phyloP scores from a whole-genome alignment of 2,888 invertebrate species.

The Tenthredo scrophulariae region DNA sequence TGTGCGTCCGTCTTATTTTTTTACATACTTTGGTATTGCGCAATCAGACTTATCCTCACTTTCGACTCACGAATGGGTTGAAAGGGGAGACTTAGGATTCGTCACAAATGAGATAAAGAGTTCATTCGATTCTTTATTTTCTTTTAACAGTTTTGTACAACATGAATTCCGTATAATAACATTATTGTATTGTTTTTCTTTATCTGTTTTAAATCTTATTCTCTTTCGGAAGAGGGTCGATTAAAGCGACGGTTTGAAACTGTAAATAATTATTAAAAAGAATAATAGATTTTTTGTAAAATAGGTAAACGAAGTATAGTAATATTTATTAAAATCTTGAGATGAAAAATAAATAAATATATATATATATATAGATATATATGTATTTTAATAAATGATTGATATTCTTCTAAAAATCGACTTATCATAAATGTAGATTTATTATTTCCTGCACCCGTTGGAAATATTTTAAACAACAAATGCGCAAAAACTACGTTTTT shows the following conservation, averaged over 20 bases:
- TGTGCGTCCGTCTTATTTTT: not conserved
- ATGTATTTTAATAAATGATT: constrained; percentile 47
- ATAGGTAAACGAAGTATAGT: not conserved
- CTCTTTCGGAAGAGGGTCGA: not conserved
- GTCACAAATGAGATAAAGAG: not conserved
- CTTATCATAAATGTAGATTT: not conserved
- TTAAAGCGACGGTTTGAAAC: not conserved
- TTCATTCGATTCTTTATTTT: not conserved
- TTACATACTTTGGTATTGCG: not conserved
- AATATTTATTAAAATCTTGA: constrained; percentile 41
- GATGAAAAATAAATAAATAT: not conserved
- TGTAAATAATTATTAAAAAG: constrained; percentile 13
- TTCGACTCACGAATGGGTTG: not conserved
- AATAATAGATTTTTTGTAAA: not conserved
- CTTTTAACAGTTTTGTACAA: not conserved
- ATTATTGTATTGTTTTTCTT: not conserved
- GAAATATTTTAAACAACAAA: not conserved
- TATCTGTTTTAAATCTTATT: not conserved
- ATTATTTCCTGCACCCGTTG: not conserved
- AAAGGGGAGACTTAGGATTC: not conserved
- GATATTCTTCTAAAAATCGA: constrained; percentile 43
- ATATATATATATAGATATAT: not conserved
- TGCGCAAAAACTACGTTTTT: not conserved
- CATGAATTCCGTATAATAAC: not conserved
- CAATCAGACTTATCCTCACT: constrained; percentile 16